Base-by-base conservation (phyloP, 2,113 vertebrate species). In the Brevimyrus niger region DNA sequence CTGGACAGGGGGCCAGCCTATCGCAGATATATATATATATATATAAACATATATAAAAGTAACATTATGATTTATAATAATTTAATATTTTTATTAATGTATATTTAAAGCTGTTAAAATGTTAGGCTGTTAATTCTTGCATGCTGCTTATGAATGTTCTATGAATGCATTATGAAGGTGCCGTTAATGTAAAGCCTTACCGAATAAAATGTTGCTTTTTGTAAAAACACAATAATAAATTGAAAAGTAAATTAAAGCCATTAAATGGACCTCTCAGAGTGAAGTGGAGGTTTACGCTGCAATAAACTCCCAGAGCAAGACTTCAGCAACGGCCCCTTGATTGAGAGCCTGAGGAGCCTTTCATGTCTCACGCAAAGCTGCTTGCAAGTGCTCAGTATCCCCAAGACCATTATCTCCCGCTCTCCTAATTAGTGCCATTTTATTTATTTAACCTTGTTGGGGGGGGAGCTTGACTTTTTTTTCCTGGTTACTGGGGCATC, bases 371-470 rank as follows among this genome's bases (percentile, higher is more conserved):
- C 85, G 80, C 58, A 85, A 48, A 90, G 46, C 42, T 8, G 61
- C 58, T 86, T 87, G 86, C 23, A 55, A 51, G 13, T 47, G 21
- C 47, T 53, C 83, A 73, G 50, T 27, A 44, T 73, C 87, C 69
- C 85, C 73, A 38, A 58, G 2, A 15, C 87, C 88, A 90, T 91
- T 89, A 90, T 89, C 88, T 80, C 27, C 76, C 88, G 50, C 89
- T 88, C 51, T 35, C 76, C 89, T 91, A 61, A 90, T 85, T 90
- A 89, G 91, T 90, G 88, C 76, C 48, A 58, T 90, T 61, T 88
- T 91, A 90, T 91, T 91, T 90, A 86, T 90, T 86, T 91, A 90
- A 91, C 91, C 91, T 89, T 84, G 80, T 44, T 23, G 80, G 50
- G 51, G 51, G 44, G 65, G 88, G 27, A 42, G 85, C 8, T 90